Evolutionary conservation across 2,113 vertebrate genomes (phyloP), one percentile per base, ranked within the genome.

Genomic region (Trematomus loennbergii): DNA sequence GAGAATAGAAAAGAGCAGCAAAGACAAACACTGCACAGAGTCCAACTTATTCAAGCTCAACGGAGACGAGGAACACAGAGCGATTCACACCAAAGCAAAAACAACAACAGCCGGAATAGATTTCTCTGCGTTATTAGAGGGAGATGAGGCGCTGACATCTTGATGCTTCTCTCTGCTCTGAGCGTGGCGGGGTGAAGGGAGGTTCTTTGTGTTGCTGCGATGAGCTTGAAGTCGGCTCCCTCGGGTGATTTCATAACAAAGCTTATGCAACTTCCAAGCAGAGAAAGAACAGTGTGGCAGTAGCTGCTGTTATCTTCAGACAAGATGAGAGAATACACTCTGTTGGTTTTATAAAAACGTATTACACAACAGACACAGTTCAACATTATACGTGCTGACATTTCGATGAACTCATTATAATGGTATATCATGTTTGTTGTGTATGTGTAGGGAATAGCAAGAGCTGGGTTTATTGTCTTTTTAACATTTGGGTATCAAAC

Each of bases 161-260:
- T 40, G 49, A 45, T 54, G 50, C 57, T 54, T n/a, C 40, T 72
- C 71, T 82, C 43, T 22, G 72, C 75, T 72, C 79, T 67, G 65
- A 78, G 70, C 81, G 9, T 71, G 15, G 12, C 18, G 36, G n/a
- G 9, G 43, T 81, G 68, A 72, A 55, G 73, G 74, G 17, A 74
- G 53, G 36, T 5, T 64, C 77, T 87, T 88, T 83, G 86, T 85
- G 69, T 69, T 70, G 43, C 20, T 4, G 60, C 63, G 88, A 91
- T 88, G 86, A 87, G 82, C 84, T 87, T 91, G 70, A 89, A 84
- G 82, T 87, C 57, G 43, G 3, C 74, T 67, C 73, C 75, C 69
- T 57, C 69, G 45, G 53, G 60, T 64, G 75, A 75, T 90, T 92
- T 87, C 90, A 83, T 87, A 92, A 91, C 88, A 90, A 90, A 79